Evolutionary conservation across 2,797 vertebrate genomes (phyloP), one percentile per base, ranked within the genome.

Genomic region (Darevskia mixta): DNA sequence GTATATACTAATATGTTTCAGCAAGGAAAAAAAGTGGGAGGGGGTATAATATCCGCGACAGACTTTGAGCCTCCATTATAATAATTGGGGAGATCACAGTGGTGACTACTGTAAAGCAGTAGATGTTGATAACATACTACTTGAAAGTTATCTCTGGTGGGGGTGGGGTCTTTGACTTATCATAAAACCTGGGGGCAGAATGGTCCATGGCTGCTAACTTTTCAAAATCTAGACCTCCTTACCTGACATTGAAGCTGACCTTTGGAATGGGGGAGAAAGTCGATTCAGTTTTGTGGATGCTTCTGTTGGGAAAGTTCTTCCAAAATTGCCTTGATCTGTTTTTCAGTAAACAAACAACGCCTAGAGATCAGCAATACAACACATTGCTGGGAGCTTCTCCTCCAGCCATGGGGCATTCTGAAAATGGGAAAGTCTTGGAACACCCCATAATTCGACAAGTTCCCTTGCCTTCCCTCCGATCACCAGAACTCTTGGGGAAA

Each of bases 1-100:
- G 92, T 93, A 85, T 96, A 92, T 93, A 93, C 86, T 96, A 95
- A 96, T 94, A 94, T 80, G 85, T 95, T 94, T 87, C 79, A 83
- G 72, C 73, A 93, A 94, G 94, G 94, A 88, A 80, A 90, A 85
- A n/a, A 8, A 49, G 73, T 67, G 67, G 23, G 0, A 80, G 32
- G 9, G 72, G 90, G 76, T 69, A 89, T 1, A 82, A 87, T 79
- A 45, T 79, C 23, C 71, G 29, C 3, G 4, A 87, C 87, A 83
- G 73, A 25, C 79, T 87, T 79, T 43, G 41, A 90, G 11, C 29
- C 45, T 92, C 90, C 90, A 79, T 77, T 92, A 45, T 83, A 91
- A 92, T 86, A 92, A 90, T 88, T 32, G 58, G 66, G 32, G 20
- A 79, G 25, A 91, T 58, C 35, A 71, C 35, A 76, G 83, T 88